Percentiles rank a stretch among this genome's conserved stretches.
These are phyloP conservation scores for Phainopepla nitens DNA, from an alignment of 2,113 vertebrate genomes.

Conservation along the genomic window DNA sequence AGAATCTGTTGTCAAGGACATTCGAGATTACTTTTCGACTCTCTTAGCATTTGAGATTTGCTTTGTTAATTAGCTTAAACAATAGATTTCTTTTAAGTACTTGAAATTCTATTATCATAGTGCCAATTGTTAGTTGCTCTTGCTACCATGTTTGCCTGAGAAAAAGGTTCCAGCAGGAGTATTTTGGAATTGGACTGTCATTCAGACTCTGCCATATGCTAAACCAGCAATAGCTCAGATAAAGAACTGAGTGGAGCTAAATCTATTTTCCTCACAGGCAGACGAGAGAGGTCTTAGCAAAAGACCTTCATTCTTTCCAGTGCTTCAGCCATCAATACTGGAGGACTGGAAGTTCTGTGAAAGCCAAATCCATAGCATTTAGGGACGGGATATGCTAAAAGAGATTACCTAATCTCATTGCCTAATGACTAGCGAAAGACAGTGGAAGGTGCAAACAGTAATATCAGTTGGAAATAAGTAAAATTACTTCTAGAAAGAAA, in stretches of 20 bases:
- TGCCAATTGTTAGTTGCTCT: neutral
- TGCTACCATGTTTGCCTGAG: neutral
- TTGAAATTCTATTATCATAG: neutral
- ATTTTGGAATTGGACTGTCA: neutral
- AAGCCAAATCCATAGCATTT: neutral
- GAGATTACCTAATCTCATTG: neutral
- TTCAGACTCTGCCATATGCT: neutral
- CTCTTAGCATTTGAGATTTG: neutral
- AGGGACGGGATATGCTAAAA: neutral
- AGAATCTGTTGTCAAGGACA: neutral
- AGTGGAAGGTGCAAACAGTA: neutral
- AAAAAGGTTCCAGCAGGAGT: neutral
- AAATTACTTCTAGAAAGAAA: neutral
- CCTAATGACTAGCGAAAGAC: neutral
- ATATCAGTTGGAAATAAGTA: neutral
- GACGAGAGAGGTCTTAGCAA: neutral
- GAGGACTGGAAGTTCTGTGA: neutral
- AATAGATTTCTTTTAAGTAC: neutral
- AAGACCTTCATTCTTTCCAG: neutral
- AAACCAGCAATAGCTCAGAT: neutral
- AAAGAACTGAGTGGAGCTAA: neutral
- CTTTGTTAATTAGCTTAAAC: slow-evolving; percentile 6
- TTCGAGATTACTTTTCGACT: neutral
- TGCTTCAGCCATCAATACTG: neutral
- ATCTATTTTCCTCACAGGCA: neutral